These are phyloP conservation scores for Wasmannia auropunctata DNA, from an alignment of 1,140 invertebrate species.

Conservation along the genomic window DNA sequence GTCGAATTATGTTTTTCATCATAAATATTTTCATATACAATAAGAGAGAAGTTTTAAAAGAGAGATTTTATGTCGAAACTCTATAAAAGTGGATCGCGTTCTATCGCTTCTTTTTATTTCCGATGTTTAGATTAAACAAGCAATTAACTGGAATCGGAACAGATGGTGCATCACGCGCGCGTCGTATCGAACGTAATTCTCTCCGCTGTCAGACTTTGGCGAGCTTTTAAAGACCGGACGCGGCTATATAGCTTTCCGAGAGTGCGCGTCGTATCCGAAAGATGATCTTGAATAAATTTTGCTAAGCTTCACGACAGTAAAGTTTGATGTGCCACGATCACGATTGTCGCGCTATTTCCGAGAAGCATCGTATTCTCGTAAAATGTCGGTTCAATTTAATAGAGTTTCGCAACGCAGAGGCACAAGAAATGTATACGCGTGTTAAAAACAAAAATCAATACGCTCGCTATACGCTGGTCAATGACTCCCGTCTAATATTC, in stretches of 20 bases:
- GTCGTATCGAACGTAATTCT: slow-evolving; percentile 25
- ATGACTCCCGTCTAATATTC: not conserved
- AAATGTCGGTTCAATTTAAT: not conserved
- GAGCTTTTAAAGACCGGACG: slow-evolving; percentile 33
- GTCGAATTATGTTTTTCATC: not conserved
- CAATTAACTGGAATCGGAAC: slow-evolving; percentile 62
- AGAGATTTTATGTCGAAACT: not conserved
- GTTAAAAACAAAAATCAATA: not conserved
- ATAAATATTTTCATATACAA: not conserved
- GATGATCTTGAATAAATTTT: slow-evolving; percentile 28
- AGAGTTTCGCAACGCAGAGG: not conserved
- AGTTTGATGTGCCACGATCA: not conserved
- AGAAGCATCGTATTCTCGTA: not conserved
- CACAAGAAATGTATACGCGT: not conserved
- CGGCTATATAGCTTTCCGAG: slow-evolving; percentile 15
- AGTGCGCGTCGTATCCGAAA: slow-evolving; percentile 9
- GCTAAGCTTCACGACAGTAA: not conserved
- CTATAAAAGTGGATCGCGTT: not conserved
- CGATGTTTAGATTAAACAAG: slow-evolving; percentile 55
- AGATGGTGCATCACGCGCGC: slow-evolving; percentile 51
- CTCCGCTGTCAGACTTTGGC: not conserved
- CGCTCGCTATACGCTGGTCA: not conserved
- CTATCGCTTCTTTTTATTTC: slow-evolving; percentile 15
- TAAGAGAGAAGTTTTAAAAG: not conserved
- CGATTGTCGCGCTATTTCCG: slow-evolving; percentile 17